Conservation (phyloP, 2,113 vertebrate species). For the Mesocricetus auratus region DNA sequence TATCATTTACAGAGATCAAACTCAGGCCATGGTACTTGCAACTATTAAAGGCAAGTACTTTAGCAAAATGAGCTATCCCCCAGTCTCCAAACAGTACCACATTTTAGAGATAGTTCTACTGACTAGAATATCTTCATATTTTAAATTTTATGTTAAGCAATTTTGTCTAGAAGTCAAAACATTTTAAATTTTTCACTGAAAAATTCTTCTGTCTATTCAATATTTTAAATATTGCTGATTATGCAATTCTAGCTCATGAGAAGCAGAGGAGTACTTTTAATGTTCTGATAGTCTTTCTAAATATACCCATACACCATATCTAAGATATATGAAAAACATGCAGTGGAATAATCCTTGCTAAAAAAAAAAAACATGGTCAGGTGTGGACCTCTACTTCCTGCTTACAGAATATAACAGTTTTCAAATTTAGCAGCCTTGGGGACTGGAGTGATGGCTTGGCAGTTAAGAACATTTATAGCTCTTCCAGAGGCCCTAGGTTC, state of each 20-base stretch:
- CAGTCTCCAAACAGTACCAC: background rate
- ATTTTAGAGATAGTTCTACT: background rate
- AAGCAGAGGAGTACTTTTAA: background rate
- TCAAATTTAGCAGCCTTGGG: conserved; percentile 12
- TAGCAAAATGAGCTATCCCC: background rate
- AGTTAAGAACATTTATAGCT: background rate
- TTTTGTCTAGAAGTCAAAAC: background rate
- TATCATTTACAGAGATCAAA: background rate
- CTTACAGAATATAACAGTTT: background rate
- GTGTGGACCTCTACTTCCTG: no score
- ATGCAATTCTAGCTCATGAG: background rate
- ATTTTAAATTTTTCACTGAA: conserved; percentile 24
- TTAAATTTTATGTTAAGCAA: background rate
- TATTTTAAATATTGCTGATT: background rate
- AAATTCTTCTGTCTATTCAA: background rate
- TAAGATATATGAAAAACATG: background rate
- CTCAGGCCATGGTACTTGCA: background rate
- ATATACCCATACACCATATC: background rate
- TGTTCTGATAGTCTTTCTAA: background rate
- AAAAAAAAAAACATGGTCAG: background rate
- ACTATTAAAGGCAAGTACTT: background rate
- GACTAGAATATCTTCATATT: background rate
- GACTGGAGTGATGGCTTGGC: background rate
- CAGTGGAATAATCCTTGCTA: background rate
- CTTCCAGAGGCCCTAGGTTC: background rate